Percentiles rank a stretch among this genome's conserved stretches.
These are phyloP conservation scores for Orchesella flavescens DNA, from an alignment of 2,888 invertebrate genomes.

Conservation along the genomic window DNA sequence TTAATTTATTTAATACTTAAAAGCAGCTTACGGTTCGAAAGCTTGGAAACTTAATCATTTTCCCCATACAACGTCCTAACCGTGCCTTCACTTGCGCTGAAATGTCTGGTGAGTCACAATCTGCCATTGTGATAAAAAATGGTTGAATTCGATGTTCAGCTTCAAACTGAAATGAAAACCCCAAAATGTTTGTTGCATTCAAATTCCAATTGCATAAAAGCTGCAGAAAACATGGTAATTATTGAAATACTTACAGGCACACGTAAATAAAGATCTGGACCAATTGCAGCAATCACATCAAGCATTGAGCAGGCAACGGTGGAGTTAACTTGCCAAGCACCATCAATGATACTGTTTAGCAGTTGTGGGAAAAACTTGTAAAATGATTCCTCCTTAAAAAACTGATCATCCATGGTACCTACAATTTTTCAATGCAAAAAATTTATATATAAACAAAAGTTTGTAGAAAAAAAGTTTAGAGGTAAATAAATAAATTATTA, in stretches of 20 bases:
- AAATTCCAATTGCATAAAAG: background rate
- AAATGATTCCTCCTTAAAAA: no score
- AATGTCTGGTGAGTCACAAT: background rate
- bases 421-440: no score
- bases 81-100: background rate
- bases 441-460: no score
- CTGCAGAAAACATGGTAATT: background rate
- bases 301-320: conserved; percentile 4
- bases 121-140: background rate
- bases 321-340: background rate
- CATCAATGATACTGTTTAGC: no score
- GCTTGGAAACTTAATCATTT: conserved; percentile 20
- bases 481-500: no score
- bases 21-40: conserved; percentile 24
- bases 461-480: no score
- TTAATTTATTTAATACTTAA: background rate
- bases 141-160: conserved; percentile 6
- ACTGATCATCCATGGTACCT: no score
- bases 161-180: conserved; percentile 5
- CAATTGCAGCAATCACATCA: conserved; percentile 22
- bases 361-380: no score
- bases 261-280: background rate
- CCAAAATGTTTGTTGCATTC: background rate
- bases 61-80: conserved; percentile 30
- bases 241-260: conserved; percentile 17